These are phyloP conservation scores for Rhombomys opimus DNA, from an alignment of 2,113 vertebrate genomes.

Conservation along the genomic window DNA sequence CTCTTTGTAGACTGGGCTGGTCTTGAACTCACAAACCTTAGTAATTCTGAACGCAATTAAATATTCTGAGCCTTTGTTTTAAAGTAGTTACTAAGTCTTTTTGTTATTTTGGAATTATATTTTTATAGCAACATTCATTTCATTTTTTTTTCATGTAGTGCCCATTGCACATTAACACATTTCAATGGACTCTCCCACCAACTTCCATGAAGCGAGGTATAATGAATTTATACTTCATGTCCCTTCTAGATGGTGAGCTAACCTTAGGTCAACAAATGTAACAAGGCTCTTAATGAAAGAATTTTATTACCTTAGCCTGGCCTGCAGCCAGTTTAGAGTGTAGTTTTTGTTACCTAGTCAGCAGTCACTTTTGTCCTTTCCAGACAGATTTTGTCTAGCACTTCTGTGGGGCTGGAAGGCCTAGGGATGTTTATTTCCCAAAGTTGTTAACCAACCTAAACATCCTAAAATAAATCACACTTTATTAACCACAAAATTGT, in stretches of 20 bases:
- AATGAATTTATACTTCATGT: not conserved
- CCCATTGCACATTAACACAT: not conserved
- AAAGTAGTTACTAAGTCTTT: not conserved
- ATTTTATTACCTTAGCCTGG: slow-evolving; percentile 31
- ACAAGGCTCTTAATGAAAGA: not conserved
- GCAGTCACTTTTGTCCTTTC: not conserved
- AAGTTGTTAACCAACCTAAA: not conserved
- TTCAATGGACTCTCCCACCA: not conserved
- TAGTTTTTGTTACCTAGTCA: not conserved
- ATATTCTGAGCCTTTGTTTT: slow-evolving; percentile 29
- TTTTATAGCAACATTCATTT: not conserved
- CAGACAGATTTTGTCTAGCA: not conserved
- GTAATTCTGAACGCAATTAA: not conserved
- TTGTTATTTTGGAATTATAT: not conserved
- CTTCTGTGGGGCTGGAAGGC: not conserved
- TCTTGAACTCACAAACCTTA: too few relatives aligned
- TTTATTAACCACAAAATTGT: not conserved
- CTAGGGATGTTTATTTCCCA: not conserved
- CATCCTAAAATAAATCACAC: not conserved
- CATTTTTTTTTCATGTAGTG: not conserved
- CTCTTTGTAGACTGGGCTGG: too few relatives aligned
- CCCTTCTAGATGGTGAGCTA: not conserved
- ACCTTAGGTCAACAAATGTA: not conserved
- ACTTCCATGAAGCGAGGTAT: not conserved
- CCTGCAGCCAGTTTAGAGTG: not conserved